Evolutionary conservation across 2,888 invertebrate species (phyloP), one percentile per base, ranked within the genome.

Genomic region (Oscheius sp.): DNA sequence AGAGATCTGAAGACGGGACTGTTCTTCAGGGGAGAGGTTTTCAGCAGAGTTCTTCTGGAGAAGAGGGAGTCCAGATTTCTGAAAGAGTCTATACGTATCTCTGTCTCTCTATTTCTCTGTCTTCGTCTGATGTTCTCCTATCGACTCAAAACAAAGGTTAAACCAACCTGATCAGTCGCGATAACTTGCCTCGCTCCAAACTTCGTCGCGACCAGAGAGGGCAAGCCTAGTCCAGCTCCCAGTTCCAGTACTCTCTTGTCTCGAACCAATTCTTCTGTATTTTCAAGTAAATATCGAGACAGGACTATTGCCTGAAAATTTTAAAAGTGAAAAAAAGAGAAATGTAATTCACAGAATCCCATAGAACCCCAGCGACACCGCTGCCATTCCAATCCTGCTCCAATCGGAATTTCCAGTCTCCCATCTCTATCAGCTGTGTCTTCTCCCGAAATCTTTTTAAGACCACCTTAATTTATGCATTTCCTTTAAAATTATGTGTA

Each of bases 381-480:
- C 48, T 58, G 13, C 35, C 33, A 21, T 32, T 33, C 71, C 73
- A 65, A 55, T 75, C 58, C 59, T 63, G 63, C 79, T 83, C 5
- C 79, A 90, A 29, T 29, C 29, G 13, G 93, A 68, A n/a, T 21
- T 35, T 37, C n/a, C 32, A 21, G 5, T 65, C 57, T 37, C 65
- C 73, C 10, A 73, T 37, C 29, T 63, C 42, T 3, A 73, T 51
- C 2, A 13, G 29, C 37, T 72, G 60, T 13, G 60, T 42, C 9
- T 10, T 37, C 48, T 72, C 51, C 13, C 32, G 37, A 50, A 72
- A 72, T 50, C 72, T 42, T 32, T 53, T 48, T 29, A 72, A 62
- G 9, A 59, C 32, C 0, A 57, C 37, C 72, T 72, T 5, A 53
- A 65, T 51, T 10, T 35, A 5, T 21, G n/a, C 1, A 21, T 50